A percentile compares a stretch with the other conserved stretches of the same genome.
Conservation (phyloP, 2,888 invertebrate species). For the Zygothrica quintamaculata region DNA sequence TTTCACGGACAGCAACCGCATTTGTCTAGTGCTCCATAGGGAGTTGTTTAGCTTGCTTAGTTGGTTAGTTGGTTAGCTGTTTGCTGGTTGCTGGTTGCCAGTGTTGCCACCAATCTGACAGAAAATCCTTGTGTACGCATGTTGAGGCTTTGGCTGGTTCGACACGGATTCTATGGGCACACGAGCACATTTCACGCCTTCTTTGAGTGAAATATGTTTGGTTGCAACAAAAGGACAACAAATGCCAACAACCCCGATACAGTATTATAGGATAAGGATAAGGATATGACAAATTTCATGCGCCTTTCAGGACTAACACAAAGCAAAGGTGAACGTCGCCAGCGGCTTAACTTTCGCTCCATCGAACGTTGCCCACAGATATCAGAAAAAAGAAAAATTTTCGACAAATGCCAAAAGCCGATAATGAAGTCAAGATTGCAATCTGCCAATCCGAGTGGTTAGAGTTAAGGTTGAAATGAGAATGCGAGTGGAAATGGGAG, state of each 20-base stretch:
- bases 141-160: constrained; percentile 67
- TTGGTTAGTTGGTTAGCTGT: background rate
- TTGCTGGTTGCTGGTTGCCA: too few relatives aligned
- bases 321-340: constrained; percentile 67
- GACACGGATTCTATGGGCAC: constrained; percentile 40
- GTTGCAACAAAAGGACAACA: constrained; percentile 16
- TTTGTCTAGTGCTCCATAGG: constrained; percentile 46
- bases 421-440: constrained; percentile 75
- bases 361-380: constrained; percentile 43
- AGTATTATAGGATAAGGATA: constrained; percentile 66
- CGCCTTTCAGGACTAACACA: constrained; percentile 46
- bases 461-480: too few relatives aligned
- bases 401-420: constrained; percentile 57
- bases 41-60: constrained; percentile 19
- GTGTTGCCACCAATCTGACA: constrained; percentile 9
- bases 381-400: too few relatives aligned
- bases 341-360: constrained; percentile 66
- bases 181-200: constrained; percentile 75
- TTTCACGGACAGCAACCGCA: constrained; percentile 69
- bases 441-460: constrained; percentile 36
- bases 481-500: too few relatives aligned
- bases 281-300: constrained; percentile 77
- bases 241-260: constrained; percentile 56
- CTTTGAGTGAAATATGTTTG: constrained; percentile 55
- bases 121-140: constrained; percentile 49